Conservation (phyloP, 1,140 invertebrate species). For the Aphaenogaster ashmeadi region DNA sequence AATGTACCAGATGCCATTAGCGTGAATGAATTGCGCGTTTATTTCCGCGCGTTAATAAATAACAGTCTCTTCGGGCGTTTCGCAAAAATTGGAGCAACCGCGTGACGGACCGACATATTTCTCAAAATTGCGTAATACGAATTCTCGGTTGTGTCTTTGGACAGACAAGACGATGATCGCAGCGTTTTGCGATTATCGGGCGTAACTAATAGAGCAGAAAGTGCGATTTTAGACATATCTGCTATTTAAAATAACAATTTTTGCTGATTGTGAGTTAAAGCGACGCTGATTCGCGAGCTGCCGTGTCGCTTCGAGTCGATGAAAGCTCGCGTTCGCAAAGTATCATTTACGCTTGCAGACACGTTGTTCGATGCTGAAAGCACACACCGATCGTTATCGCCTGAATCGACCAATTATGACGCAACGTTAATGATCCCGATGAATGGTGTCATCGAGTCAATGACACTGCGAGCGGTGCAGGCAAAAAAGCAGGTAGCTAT, state of each 20-base stretch:
- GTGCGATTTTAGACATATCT: background rate
- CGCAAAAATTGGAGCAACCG: slow-evolving; percentile 65
- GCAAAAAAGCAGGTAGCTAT: slow-evolving; percentile 69
- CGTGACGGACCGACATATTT: slow-evolving; percentile 28
- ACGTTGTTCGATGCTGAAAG: slow-evolving; percentile 61
- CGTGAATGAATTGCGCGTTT: slow-evolving; percentile 72
- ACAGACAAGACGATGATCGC: background rate
- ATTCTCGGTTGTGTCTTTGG: background rate
- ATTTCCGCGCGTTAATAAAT: slow-evolving; percentile 75
- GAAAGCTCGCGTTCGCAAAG: slow-evolving; percentile 27
- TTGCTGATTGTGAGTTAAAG: background rate
- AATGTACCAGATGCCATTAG: slow-evolving; percentile 68
- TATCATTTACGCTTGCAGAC: slow-evolving; percentile 2
- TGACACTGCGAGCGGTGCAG: slow-evolving; percentile 55
- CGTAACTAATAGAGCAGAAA: background rate
- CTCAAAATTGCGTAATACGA: slow-evolving; percentile 35
- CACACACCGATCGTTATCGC: slow-evolving; percentile 60
- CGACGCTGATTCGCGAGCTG: background rate
- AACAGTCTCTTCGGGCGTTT: slow-evolving; percentile 59
- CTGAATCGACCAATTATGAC: slow-evolving; percentile 62
- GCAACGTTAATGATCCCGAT: slow-evolving; percentile 73
- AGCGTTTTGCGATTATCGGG: background rate
- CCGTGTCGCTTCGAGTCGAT: background rate
- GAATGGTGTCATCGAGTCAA: slow-evolving; percentile 73
- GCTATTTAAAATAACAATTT: background rate